A percentile compares a stretch with the other conserved stretches of the same genome.
Evolutionary conservation across 23 tunicate species (phyloP).

Genomic region (Styela plicata): DNA sequence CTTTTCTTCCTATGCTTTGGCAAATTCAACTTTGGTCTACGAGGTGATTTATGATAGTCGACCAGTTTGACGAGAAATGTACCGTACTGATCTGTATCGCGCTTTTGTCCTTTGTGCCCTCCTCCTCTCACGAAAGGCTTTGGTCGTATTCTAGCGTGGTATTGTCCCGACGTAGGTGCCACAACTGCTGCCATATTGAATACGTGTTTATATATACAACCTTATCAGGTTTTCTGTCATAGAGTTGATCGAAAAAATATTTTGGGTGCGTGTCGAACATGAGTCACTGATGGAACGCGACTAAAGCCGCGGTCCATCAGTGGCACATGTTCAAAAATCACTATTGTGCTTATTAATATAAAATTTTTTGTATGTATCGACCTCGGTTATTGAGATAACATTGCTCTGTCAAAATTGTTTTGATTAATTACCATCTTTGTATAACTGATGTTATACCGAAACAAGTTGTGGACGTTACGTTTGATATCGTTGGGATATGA

Average conservation of each 20-base stretch:
- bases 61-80: conserved; percentile 15
- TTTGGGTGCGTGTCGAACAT: background rate
- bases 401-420: too few relatives aligned
- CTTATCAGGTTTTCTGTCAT: background rate
- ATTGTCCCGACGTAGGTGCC: background rate
- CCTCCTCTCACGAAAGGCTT: conserved; percentile 4
- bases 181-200: conserved; percentile 19
- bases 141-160: conserved; percentile 18
- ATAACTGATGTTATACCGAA: too few relatives aligned
- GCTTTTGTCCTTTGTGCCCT: conserved; percentile 12
- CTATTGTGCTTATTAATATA: too few relatives aligned
- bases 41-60: background rate
- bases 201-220: conserved; percentile 14
- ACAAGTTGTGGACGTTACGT: too few relatives aligned
- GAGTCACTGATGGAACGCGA: background rate
- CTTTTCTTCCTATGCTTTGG: background rate
- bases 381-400: background rate
- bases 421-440: too few relatives aligned
- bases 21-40: background rate
- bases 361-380: background rate
- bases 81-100: conserved; percentile 3
- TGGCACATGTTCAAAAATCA: too few relatives aligned
- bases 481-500: too few relatives aligned
- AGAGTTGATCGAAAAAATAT: too few relatives aligned
- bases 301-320: too few relatives aligned